Conservation (phyloP, 1,140 invertebrate species). For the Cotesia glomerata region DNA sequence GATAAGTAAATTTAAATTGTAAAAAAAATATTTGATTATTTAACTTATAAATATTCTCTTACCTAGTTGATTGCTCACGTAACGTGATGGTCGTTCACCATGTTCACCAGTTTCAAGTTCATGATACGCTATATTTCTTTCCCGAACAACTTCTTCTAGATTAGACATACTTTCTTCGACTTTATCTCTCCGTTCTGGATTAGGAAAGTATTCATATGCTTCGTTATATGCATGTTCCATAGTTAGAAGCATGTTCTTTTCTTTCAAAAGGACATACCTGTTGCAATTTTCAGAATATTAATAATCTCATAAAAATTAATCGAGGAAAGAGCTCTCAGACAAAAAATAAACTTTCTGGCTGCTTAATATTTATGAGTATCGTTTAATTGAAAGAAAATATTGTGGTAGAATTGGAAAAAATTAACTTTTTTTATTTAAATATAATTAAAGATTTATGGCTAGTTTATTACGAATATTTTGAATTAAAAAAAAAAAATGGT, state of each 20-base stretch:
- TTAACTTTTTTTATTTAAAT: no score
- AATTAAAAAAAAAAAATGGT: no score
- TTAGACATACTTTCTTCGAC: conserved; percentile 96
- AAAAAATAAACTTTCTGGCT: no score
- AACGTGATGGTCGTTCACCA: conserved; percentile 74
- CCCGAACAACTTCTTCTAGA: conserved; percentile 87
- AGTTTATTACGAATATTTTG: no score
- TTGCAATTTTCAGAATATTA: conserved; percentile 18
- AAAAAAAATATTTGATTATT: conserved; percentile 1
- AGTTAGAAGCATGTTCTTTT: conserved; percentile 95
- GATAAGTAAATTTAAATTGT: conserved; percentile 19
- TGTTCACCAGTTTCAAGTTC: conserved; percentile 87
- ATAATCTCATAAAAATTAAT: conserved; percentile 21
- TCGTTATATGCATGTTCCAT: conserved; percentile 88
- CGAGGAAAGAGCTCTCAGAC: neutral
- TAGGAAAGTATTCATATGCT: conserved; percentile 81
- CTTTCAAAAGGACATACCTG: conserved; percentile 93
- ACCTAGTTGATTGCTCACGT: conserved; percentile 69
- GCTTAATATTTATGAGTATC: no score
- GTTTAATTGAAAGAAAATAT: no score
- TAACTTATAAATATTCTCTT: conserved; percentile 6
- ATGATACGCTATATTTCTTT: conserved; percentile 91
- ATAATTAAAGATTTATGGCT: no score
- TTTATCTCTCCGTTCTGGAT: conserved; percentile 94
- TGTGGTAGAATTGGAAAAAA: no score